Percentiles rank a stretch among this genome's conserved stretches.
These are phyloP conservation scores for Phenganax subtilis DNA, from an alignment of 92 coral and sea anemone species.

Conservation along the genomic window DNA sequence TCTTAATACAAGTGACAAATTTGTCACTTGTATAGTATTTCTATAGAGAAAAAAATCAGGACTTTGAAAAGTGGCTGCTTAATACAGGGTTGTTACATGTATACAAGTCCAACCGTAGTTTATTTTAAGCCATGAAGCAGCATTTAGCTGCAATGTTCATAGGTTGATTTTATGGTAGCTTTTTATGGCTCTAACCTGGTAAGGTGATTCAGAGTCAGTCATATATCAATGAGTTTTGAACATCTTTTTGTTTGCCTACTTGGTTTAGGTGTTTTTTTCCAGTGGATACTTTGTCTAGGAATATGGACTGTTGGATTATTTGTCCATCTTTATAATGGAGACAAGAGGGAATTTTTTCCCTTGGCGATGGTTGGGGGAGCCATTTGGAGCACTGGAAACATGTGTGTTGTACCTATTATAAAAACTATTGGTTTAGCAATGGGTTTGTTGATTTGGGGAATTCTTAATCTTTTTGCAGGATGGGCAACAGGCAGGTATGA, in stretches of 20 bases:
- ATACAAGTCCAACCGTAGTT: too few relatives aligned
- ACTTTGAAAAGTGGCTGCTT: too few relatives aligned
- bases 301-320: slow-evolving; percentile 30
- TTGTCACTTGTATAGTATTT: too few relatives aligned
- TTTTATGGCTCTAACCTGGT: neutral
- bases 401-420: slow-evolving; percentile 40
- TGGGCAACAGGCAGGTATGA: slow-evolving; percentile 44
- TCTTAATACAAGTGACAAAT: too few relatives aligned
- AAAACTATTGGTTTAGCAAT: slow-evolving; percentile 41
- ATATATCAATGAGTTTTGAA: neutral
- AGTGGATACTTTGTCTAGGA: slow-evolving; percentile 36
- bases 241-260: neutral
- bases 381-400: slow-evolving; percentile 40
- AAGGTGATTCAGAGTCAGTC: neutral
- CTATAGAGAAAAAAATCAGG: too few relatives aligned
- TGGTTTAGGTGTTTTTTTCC: slow-evolving; percentile 30
- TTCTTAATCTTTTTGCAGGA: slow-evolving; percentile 26
- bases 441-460: slow-evolving; percentile 36
- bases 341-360: slow-evolving; percentile 26
- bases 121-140: too few relatives aligned
- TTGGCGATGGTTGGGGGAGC: slow-evolving; percentile 37
- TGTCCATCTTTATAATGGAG: slow-evolving; percentile 31
- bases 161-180: too few relatives aligned
- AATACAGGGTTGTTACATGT: too few relatives aligned
- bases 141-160: too few relatives aligned